Evolutionary conservation across 2,797 vertebrate genomes (phyloP).

Genomic region (Tragelaphus eurycerus): DNA sequence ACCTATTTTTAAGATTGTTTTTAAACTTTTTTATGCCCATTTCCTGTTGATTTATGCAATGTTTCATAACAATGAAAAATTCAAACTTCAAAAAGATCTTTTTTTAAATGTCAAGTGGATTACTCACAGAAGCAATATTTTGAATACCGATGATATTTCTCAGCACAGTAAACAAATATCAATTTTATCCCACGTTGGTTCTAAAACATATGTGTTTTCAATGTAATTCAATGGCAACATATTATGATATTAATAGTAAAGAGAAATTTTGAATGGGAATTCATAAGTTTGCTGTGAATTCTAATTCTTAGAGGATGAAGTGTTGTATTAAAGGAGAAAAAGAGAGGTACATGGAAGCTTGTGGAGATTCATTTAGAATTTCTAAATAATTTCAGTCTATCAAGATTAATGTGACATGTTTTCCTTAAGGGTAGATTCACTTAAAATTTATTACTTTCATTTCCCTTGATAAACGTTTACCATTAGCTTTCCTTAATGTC

Average conservation of each 20-base stretch:
- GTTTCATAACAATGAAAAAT: neutral
- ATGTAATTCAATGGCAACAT: neutral
- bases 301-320: neutral
- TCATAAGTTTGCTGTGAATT: neutral
- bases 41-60: neutral
- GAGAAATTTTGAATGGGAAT: neutral
- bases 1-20: conserved; percentile 30
- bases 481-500: neutral
- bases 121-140: neutral
- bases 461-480: neutral
- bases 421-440: neutral
- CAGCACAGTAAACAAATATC: neutral
- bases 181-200: neutral
- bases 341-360: neutral
- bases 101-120: neutral
- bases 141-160: neutral
- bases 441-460: neutral
- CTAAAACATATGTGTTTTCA: neutral
- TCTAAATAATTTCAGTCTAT: neutral
- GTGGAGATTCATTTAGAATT: neutral
- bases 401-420: neutral
- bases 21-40: neutral
- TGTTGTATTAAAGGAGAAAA: neutral
- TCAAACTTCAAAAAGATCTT: neutral
- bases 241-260: neutral